Percentiles rank a stretch among this genome's conserved stretches.
These are phyloP conservation scores for Tachysurus vachellii DNA, from an alignment of 2,113 vertebrate species.

Conservation along the genomic window DNA sequence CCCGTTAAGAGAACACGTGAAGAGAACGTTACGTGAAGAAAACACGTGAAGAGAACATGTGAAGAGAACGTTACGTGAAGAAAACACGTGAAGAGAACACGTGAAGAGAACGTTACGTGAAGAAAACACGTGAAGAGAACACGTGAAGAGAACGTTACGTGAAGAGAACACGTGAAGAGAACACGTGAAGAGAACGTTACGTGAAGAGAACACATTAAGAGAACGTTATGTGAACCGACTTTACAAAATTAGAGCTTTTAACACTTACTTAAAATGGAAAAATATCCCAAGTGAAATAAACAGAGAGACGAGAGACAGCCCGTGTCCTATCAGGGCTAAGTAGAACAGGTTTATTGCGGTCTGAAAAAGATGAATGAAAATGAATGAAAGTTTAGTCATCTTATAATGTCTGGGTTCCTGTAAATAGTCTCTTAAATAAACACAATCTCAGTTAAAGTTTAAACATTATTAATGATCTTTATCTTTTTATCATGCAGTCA, in stretches of 20 bases:
- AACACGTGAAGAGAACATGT: too few species aligned
- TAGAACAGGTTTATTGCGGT: slow-evolving; percentile 94
- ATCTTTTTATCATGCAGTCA: neutral
- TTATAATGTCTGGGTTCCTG: neutral
- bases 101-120: neutral
- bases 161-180: too few species aligned
- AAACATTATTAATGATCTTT: neutral
- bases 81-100: too few species aligned
- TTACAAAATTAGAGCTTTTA: neutral
- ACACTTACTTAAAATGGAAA: slow-evolving; percentile 96
- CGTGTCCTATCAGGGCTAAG: slow-evolving; percentile 94
- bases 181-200: neutral
- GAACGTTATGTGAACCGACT: neutral
- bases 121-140: too few species aligned
- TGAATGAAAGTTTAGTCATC: neutral
- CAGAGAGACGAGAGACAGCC: slow-evolving; percentile 88
- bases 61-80: neutral
- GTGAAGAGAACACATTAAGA: neutral
- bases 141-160: neutral
- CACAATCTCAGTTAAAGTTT: neutral
- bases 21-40: neutral
- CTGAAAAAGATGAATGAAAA: slow-evolving; percentile 70
- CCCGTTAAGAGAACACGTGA: neutral
- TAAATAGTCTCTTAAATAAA: neutral
- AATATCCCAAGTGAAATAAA: slow-evolving; percentile 94